Base-by-base conservation (phyloP, 2,888 invertebrate species). In the Papilio gigon region DNA sequence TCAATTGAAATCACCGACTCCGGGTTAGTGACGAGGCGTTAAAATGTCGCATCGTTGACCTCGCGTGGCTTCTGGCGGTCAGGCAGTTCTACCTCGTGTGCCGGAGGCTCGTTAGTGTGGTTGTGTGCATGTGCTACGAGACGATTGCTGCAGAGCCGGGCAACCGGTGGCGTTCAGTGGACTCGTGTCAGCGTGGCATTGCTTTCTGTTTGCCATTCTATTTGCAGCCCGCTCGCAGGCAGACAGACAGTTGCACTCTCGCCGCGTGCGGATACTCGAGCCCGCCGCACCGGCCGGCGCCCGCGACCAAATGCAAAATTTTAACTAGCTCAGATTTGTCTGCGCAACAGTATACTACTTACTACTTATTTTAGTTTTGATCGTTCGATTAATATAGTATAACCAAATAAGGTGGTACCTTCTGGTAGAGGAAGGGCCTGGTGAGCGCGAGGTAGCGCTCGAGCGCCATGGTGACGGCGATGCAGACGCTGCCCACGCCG, bases 391-490 rank as follows among this genome's bases (percentile, higher is more conserved):
- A 47, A n/a, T 22, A 47, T 47, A 47, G 22, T 47, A 47, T 22
- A 22, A 22, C 6, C n/a, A n/a, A n/a, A n/a, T n/a, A n/a, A n/a
- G n/a, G 27, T 25, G 27, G 85, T 87, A 97, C 97, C 95, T 96
- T 96, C 85, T 97, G 97, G 85, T 97, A 97, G 77, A 96, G 93
- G 87, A 97, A 97, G 44, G 97, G 97, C 75, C 96, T 93, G 12
- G 97, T 97, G 76, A 97, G 93, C 25, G 97, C 97, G 80, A 97
- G 92, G 94, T 96, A 97, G 74, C 97, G 93, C 87, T 97, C 97
- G 40, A 95, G 93, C 12, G 97, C 97, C 97, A 97, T 97, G 68
- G 97, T 95, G 80, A 96, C 94, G 25, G 97, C 97, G 77, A 97
- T 96, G 88, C 96, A 96, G 53, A 97, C 97, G 75, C 97, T 97